Evolutionary conservation across 1,140 invertebrate genomes (phyloP), one percentile per base, ranked within the genome.

Genomic region (Dryas iulia): DNA sequence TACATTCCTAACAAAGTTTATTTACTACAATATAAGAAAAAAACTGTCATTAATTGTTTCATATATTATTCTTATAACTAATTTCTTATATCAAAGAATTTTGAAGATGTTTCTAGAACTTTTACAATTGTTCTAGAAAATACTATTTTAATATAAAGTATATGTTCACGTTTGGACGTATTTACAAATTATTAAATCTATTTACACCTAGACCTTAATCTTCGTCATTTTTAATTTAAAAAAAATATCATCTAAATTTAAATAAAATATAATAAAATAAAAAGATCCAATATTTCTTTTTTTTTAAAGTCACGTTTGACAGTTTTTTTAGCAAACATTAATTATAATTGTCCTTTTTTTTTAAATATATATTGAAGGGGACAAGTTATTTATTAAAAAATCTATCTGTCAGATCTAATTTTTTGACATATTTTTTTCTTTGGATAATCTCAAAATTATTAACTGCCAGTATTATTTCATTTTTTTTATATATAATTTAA

Each of bases 111-210:
- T 61, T 52, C 11, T 54, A 60, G 6, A 53, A 59, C 26, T 59
- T 59, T 53, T 59, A 60, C 47, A 25, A 60, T 47, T 10, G 39
- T 47, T 47, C 8, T 47, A 47, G 18, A 47, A 47, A 39, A 47
- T 18, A 47, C 18, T 47, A 47, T 47, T 47, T 47, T 47, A 47
- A 18, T 47, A 47, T 10, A 21, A 47, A 4, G 11, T 35, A 35
- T 14, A 26, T 47, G 31, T 60, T 69, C 12, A 68, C 26, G 33
- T 73, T 73, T 76, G 11, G 64, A 67, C 61, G 30, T 71, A 61
- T 66, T 71, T 73, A 73, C 62, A 73, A 65, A 65, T 59, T 23
- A 0, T 1, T 6, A 47, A 14, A 21, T 47, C 1, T 47, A 47
- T 47, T 47, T 47, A 47, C 6, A 8, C 1, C 14, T 18, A 21